Conservation (phyloP, 2,113 vertebrate genomes). For the Nanorana parkeri region DNA sequence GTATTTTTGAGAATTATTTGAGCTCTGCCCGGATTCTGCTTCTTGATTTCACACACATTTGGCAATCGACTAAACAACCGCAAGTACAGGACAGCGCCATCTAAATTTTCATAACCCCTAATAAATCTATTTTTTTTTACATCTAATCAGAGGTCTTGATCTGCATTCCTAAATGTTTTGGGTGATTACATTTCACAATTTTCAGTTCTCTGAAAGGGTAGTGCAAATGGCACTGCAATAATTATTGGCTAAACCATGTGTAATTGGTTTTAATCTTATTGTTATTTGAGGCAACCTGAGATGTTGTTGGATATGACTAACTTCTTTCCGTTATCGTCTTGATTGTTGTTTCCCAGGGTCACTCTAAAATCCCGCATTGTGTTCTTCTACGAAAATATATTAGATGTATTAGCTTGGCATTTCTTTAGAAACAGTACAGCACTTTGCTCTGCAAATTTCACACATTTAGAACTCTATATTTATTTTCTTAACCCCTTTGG, state of each 20-base stretch:
- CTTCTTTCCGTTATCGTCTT: constrained; percentile 6
- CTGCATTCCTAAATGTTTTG: constrained; percentile 10
- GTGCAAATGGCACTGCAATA: constrained; percentile 4
- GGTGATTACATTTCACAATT: background rate
- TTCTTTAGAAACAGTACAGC: too few species aligned
- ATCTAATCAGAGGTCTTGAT: background rate
- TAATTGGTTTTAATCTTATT: constrained; percentile 46
- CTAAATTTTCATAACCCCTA: background rate
- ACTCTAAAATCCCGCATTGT: background rate
- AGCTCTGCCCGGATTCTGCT: too few species aligned
- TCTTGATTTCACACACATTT: too few species aligned
- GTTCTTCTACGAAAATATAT: background rate
- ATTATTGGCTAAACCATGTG: background rate
- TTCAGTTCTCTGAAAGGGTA: background rate
- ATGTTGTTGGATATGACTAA: constrained; percentile 14
- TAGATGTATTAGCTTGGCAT: background rate
- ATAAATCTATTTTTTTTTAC: constrained; percentile 3
- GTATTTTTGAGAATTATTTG: too few species aligned
- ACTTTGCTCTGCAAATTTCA: too few species aligned
- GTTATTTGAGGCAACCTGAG: constrained; percentile 36
- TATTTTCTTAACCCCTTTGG: too few species aligned
- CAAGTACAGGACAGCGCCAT: too few species aligned
- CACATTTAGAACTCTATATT: too few species aligned
- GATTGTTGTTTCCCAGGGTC: constrained; percentile 37
- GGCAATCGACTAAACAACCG: too few species aligned